Percentiles rank a stretch among this genome's conserved stretches.
Evolutionary conservation across 1,140 invertebrate genomes (phyloP).

Genomic region (Neodiprion pinetum): DNA sequence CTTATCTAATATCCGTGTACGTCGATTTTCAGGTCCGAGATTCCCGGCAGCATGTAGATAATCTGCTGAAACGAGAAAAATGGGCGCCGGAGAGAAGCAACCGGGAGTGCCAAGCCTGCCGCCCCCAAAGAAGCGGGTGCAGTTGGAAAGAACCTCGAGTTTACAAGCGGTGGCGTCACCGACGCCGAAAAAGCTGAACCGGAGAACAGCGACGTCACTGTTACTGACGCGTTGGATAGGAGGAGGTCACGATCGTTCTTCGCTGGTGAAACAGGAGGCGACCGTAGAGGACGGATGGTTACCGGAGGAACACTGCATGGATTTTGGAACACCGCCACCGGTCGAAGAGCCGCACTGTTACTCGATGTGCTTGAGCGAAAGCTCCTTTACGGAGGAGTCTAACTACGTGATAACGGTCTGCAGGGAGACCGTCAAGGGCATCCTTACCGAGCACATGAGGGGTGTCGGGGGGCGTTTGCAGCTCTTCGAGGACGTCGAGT

Average conservation of each 20-base stretch:
- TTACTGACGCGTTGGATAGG: constrained; percentile 46
- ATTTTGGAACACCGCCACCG: constrained; percentile 75
- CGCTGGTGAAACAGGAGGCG: constrained; percentile 18
- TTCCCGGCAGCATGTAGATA: no score
- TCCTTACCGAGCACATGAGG: constrained; percentile 75
- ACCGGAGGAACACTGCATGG: constrained; percentile 63
- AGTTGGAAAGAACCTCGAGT: constrained; percentile 45
- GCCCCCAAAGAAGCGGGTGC: constrained; percentile 36
- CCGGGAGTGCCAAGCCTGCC: constrained; percentile 25
- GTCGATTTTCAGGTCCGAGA: no score
- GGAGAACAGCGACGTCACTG: constrained; percentile 40
- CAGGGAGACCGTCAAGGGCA: constrained; percentile 73
- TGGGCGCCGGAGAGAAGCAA: constrained; percentile 26
- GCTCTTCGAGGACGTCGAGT: constrained; percentile 75
- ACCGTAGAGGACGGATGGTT: constrained; percentile 24
- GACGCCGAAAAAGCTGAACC: constrained; percentile 31
- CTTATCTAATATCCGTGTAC: no score
- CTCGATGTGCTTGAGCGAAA: constrained; percentile 76
- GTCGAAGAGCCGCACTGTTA: constrained; percentile 74
- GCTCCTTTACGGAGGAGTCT: constrained; percentile 72
- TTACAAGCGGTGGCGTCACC: constrained; percentile 38
- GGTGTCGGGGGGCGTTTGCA: constrained; percentile 69
- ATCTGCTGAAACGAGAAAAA: not conserved
- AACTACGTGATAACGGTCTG: constrained; percentile 68
- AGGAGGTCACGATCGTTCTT: not conserved